These are phyloP conservation scores for Protula sp. DNA, from an alignment of 2,888 invertebrate genomes.

Conservation along the genomic window DNA sequence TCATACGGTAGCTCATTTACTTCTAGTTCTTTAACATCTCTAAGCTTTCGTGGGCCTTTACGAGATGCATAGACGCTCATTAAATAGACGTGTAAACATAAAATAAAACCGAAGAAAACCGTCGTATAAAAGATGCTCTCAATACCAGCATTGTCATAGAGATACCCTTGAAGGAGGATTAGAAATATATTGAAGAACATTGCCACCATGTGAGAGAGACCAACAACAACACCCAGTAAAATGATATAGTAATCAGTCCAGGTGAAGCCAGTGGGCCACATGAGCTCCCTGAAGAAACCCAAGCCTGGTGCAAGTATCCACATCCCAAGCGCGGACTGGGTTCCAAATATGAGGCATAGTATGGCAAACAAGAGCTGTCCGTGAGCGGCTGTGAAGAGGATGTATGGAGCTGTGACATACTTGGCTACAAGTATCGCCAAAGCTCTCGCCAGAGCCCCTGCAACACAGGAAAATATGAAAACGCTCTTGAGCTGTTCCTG, in stretches of 20 bases:
- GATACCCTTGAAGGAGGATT: neutral
- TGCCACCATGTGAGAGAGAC: neutral
- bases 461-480: neutral
- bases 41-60: no score
- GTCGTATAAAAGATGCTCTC: neutral
- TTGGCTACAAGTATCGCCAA: neutral
- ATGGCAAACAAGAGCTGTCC: neutral
- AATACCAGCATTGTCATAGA: neutral
- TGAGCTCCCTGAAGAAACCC: neutral
- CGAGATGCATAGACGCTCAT: no score
- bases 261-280: neutral
- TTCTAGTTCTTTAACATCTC: no score
- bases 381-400: neutral
- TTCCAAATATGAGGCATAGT: neutral
- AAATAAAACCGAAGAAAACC: neutral
- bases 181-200: neutral
- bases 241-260: neutral
- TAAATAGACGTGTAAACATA: no score
- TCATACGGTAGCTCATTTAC: no score
- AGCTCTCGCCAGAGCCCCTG: neutral
- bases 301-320: neutral
- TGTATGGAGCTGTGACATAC: neutral
- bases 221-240: neutral
- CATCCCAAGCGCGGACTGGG: neutral
- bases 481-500: no score